A percentile compares a stretch with the other conserved stretches of the same genome.
These are phyloP conservation scores for Datnioides undecimradiatus DNA, from an alignment of 2,113 vertebrate species.

Conservation along the genomic window DNA sequence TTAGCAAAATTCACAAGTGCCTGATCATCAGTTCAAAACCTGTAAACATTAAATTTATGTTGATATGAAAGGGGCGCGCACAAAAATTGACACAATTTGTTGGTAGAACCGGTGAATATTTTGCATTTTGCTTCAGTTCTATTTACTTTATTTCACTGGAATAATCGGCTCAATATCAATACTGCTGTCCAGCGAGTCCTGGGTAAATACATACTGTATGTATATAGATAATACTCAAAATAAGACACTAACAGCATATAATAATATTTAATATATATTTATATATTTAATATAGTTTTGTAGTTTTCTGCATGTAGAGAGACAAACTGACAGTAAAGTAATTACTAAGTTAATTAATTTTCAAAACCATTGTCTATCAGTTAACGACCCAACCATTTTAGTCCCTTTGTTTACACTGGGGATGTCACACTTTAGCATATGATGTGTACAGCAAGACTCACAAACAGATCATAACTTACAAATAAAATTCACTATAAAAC, in stretches of 20 bases:
- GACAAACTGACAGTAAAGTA: too few species aligned
- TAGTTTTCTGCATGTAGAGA: too few species aligned
- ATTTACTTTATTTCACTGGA: not conserved
- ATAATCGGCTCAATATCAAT: not conserved
- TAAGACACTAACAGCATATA: too few species aligned
- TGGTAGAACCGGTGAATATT: not conserved
- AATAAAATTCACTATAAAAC: not conserved
- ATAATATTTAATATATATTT: too few species aligned
- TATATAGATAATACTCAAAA: too few species aligned
- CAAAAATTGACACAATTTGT: not conserved
- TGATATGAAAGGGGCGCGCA: not conserved
- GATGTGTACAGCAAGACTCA: not conserved
- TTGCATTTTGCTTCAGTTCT: not conserved
- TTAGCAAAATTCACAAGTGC: not conserved
- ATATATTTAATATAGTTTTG: too few species aligned
- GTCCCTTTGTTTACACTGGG: not conserved
- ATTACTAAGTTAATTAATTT: not conserved
- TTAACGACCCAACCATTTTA: not conserved
- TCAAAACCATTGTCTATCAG: not conserved
- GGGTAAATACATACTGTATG: too few species aligned
- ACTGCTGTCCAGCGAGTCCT: not conserved
- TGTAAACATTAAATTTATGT: not conserved
- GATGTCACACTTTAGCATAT: not conserved
- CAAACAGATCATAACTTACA: not conserved
- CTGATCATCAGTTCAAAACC: not conserved